phyloP scores from a whole-genome alignment of 2,797 vertebrate species.

The Neopelma chrysocephalum region DNA sequence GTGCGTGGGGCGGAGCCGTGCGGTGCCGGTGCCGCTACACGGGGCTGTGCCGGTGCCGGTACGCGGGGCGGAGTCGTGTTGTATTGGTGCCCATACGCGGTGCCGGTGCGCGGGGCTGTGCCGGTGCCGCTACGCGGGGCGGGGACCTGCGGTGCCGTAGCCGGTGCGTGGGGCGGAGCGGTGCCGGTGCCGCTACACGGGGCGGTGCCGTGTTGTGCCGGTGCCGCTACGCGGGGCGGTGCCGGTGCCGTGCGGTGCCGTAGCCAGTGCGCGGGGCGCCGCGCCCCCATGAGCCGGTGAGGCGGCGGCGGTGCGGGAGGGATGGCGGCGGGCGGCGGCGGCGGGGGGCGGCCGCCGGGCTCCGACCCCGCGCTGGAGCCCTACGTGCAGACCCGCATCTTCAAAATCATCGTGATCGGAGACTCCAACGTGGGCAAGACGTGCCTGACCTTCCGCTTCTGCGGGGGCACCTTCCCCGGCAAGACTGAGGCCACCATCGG shows the following conservation, averaged over 20 bases:
- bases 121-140: background rate
- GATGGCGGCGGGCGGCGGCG: conserved; percentile 31
- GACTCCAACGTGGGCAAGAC: conserved; percentile 95
- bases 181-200: background rate
- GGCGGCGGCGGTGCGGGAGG: background rate
- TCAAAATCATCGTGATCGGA: conserved; percentile 94
- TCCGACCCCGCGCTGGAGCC: conserved; percentile 70
- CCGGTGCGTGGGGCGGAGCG: background rate
- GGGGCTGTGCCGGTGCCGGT: background rate
- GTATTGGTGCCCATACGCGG: background rate
- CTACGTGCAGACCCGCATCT: conserved; percentile 83
- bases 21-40: background rate
- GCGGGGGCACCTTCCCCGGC: conserved; percentile 88
- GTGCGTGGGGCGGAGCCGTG: background rate
- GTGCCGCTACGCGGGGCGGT: background rate
- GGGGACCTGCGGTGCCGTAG: background rate
- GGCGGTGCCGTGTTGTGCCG: background rate
- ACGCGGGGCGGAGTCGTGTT: background rate
- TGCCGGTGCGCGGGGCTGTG: background rate
- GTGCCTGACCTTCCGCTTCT: conserved; percentile 92
- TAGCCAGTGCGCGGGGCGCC: background rate
- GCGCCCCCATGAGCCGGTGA: background rate
- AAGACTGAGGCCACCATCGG: conserved; percentile 95
- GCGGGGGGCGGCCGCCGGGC: conserved; percentile 35
- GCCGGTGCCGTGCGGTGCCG: too few relatives aligned